Conservation (phyloP, 2,797 vertebrate genomes). For the Sebastes minor region DNA sequence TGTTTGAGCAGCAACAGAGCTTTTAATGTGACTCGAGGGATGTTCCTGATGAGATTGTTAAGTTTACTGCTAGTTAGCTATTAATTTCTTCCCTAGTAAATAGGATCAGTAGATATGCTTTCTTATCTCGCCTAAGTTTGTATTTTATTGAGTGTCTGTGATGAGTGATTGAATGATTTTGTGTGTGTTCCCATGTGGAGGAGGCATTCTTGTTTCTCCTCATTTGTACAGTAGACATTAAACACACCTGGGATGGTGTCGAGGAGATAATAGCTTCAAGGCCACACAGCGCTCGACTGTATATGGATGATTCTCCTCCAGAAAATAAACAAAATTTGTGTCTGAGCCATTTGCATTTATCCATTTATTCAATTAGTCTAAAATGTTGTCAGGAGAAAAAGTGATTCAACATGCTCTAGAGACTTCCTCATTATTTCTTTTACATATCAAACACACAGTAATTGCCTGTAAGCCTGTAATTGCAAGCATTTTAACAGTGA, state of each 20-base stretch:
- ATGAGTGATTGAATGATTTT: conserved; percentile 24
- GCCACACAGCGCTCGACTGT: conserved; percentile 18
- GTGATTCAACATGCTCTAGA: not conserved
- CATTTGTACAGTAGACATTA: conserved; percentile 35
- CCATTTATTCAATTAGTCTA: not conserved
- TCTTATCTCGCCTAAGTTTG: not conserved
- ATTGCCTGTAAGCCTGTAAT: not conserved
- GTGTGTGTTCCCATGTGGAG: not conserved
- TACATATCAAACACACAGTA: not conserved
- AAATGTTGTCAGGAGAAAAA: not conserved
- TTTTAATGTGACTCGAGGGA: conserved; percentile 20
- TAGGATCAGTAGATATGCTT: conserved; percentile 11
- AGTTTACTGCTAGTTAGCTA: conserved; percentile 21
- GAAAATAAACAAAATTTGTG: conserved; percentile 48
- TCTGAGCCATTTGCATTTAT: conserved; percentile 4
- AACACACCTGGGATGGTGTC: not conserved
- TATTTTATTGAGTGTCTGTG: conserved; percentile 25
- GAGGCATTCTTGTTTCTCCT: conserved; percentile 11
- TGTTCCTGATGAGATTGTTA: conserved; percentile 12
- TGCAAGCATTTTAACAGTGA: not conserved
- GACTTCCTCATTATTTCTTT: not conserved
- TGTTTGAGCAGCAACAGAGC: conserved; percentile 26
- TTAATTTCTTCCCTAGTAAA: not conserved
- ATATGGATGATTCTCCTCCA: conserved; percentile 17
- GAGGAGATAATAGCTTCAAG: conserved; percentile 11